A percentile compares a stretch with the other conserved stretches of the same genome.
These are phyloP conservation scores for Imbricaverruca yamaguchii DNA, from an alignment of 2,888 invertebrate genomes.

Conservation along the genomic window DNA sequence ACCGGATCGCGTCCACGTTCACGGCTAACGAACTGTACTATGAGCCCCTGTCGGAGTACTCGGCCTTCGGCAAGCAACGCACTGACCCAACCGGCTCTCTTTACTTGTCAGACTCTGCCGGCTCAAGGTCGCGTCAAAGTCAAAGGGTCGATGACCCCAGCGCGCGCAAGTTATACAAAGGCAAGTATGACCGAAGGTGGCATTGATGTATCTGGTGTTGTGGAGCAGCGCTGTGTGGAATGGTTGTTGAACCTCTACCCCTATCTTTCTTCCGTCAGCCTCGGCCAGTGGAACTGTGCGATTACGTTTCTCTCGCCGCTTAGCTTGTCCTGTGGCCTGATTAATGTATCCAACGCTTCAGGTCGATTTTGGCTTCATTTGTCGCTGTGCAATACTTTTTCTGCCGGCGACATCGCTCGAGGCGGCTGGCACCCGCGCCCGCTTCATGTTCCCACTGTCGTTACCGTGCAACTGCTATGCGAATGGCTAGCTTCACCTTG, in stretches of 20 bases:
- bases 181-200: conserved; percentile 37
- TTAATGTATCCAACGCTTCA: conserved; percentile 12
- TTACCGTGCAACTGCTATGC: conserved; percentile 2
- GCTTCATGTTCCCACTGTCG: neutral
- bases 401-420: neutral
- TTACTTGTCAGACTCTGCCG: neutral
- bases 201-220: conserved; percentile 30
- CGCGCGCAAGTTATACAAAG: conserved; percentile 40
- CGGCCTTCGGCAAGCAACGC: neutral
- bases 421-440: neutral
- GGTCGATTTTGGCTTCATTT: conserved; percentile 2
- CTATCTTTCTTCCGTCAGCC: conserved; percentile 4
- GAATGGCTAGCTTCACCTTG: conserved; percentile 17
- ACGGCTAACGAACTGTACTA: conserved; percentile 41
- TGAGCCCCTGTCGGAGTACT: conserved; percentile 3
- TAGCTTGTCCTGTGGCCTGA: conserved; percentile 18
- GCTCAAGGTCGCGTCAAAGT: neutral
- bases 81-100: neutral
- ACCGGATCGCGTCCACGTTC: conserved; percentile 45
- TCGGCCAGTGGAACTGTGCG: neutral
- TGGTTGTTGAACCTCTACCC: conserved; percentile 16
- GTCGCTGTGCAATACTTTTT: conserved; percentile 15
- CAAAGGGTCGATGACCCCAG: conserved; percentile 36
- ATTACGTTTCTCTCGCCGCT: conserved; percentile 17
- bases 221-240: conserved; percentile 17